phyloP scores from a whole-genome alignment of 1,140 invertebrate species.

The Eufriesea mexicana region DNA sequence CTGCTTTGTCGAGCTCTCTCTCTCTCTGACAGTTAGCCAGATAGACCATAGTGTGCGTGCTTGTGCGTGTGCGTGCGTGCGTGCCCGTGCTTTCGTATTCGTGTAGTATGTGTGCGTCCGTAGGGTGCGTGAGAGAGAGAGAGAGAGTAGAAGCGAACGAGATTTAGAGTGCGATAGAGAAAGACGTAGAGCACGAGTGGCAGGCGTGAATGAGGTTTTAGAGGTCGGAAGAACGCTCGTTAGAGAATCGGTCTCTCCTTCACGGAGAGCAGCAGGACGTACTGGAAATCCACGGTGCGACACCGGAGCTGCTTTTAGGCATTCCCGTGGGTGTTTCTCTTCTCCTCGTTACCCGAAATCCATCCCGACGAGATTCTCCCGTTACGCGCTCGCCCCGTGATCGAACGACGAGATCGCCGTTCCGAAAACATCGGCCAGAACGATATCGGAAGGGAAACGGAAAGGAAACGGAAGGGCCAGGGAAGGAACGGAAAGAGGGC shows the following conservation, averaged over 20 bases:
- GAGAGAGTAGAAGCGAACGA: constrained; percentile 2
- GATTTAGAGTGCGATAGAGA: constrained; percentile 15
- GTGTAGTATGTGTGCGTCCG: neutral
- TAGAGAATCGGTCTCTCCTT: constrained; percentile 8
- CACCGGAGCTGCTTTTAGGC: neutral
- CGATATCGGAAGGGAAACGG: constrained; percentile 26
- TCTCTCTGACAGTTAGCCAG: constrained; percentile 28
- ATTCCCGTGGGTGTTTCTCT: neutral
- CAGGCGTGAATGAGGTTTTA: constrained; percentile 41
- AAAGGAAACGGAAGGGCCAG: neutral
- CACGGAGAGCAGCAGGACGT: neutral
- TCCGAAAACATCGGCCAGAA: no score
- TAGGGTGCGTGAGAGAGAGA: constrained; percentile 21
- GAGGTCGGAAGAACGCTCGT: constrained; percentile 19
- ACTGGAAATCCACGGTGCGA: neutral
- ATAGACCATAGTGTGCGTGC: constrained; percentile 13
- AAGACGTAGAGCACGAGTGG: constrained; percentile 15
- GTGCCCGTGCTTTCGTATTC: neutral
- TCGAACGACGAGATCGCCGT: no score
- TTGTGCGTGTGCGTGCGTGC: neutral
- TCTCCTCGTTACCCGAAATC: no score
- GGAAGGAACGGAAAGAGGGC: constrained; percentile 19
- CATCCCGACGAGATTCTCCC: no score
- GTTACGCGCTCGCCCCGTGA: no score
- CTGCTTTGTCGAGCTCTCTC: neutral